Conservation (phyloP, 1,140 invertebrate species). For the Colletes gigas region DNA sequence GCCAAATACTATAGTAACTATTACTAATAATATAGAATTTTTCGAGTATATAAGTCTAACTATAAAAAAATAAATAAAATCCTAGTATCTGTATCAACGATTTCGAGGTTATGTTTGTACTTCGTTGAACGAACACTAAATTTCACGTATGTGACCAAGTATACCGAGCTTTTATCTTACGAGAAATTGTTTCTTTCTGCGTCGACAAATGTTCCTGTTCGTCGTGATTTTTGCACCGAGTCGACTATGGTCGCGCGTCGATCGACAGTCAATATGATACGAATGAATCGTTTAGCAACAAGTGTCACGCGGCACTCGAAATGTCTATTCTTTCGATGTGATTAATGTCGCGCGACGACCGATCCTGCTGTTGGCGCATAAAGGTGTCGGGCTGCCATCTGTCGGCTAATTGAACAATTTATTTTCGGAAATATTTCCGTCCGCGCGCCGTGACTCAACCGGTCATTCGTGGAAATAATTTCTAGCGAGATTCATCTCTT, state of each 20-base stretch:
- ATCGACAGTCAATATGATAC: background rate
- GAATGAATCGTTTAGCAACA: slow-evolving; percentile 48
- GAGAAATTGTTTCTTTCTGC: no score
- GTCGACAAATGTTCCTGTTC: background rate
- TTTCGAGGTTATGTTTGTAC: no score
- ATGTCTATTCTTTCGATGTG: slow-evolving; percentile 22
- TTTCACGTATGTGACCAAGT: no score
- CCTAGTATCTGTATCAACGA: no score
- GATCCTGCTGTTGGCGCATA: slow-evolving; percentile 15
- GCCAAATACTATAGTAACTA: no score
- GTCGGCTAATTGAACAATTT: slow-evolving; percentile 6
- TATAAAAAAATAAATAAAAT: no score
- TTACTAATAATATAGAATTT: no score
- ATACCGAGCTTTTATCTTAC: no score
- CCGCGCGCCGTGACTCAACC: slow-evolving; percentile 27
- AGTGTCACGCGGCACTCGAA: slow-evolving; percentile 26
- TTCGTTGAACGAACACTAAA: no score
- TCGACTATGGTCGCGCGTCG: background rate
- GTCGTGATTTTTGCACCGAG: background rate
- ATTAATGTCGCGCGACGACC: background rate
- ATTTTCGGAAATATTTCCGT: slow-evolving; percentile 38
- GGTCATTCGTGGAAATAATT: slow-evolving; percentile 35
- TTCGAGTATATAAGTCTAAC: no score
- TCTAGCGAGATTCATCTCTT: background rate
- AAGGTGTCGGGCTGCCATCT: slow-evolving; percentile 43